These are phyloP conservation scores for Phoebastria nigripes DNA, from an alignment of 2,797 vertebrate genomes.

Conservation along the genomic window DNA sequence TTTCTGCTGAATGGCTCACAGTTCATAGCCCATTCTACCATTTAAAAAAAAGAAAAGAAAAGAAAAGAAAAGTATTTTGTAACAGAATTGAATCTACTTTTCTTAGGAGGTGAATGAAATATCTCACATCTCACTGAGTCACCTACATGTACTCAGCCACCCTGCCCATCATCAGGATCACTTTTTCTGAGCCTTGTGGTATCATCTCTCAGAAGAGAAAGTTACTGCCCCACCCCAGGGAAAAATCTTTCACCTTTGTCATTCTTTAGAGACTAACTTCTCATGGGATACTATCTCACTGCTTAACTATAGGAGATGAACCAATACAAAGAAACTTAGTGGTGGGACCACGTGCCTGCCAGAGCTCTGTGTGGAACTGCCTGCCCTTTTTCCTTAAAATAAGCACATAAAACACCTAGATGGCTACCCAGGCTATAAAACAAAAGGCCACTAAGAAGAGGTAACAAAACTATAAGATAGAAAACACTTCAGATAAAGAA, in stretches of 20 bases:
- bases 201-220: not conserved
- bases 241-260: not conserved
- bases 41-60: not conserved
- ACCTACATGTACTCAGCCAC: not conserved
- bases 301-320: not conserved
- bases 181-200: not conserved
- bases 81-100: not conserved
- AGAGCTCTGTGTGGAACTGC: not conserved
- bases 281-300: not conserved
- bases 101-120: not conserved
- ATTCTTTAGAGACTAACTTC: not conserved
- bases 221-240: not conserved
- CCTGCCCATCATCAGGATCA: not conserved
- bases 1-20: not conserved
- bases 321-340: not conserved
- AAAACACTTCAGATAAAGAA: constrained; percentile 27
- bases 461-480: not conserved
- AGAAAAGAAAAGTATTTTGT: not conserved
- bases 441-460: not conserved
- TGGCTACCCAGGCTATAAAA: not conserved
- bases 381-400: not conserved
- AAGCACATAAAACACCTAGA: not conserved
- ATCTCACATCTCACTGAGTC: not conserved
- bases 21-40: not conserved
- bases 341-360: not conserved